Evolutionary conservation across 1,140 invertebrate genomes (phyloP).

Genomic region (Drosophila sp.): DNA sequence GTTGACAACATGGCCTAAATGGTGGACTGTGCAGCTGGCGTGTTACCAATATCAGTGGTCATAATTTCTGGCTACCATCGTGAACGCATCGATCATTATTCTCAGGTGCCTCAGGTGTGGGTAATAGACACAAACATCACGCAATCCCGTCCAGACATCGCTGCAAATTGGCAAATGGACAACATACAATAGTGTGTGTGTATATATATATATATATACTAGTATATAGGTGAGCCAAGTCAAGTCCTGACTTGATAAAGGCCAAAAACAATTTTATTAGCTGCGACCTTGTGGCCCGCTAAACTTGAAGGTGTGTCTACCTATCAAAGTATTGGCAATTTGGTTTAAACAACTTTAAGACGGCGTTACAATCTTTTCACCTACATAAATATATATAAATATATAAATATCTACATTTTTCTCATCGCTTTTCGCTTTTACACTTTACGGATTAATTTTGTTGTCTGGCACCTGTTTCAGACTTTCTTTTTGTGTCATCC

Average conservation of each 20-base stretch:
- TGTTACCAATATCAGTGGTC: slow-evolving; percentile 56
- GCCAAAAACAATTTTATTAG: slow-evolving; percentile 44
- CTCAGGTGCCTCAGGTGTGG: slow-evolving; percentile 19
- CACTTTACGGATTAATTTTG: slow-evolving; percentile 7
- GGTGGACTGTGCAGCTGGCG: slow-evolving; percentile 39
- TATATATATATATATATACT: no score
- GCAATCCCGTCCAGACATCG: slow-evolving; percentile 22
- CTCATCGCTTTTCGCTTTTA: not conserved
- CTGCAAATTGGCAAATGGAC: slow-evolving; percentile 66
- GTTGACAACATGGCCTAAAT: slow-evolving; percentile 39
- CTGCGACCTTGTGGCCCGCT: slow-evolving; percentile 20
- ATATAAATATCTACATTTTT: slow-evolving; percentile 8
- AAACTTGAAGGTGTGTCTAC: not conserved
- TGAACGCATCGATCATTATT: slow-evolving; percentile 70
- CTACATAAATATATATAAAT: no score
- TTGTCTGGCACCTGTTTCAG: slow-evolving; percentile 24
- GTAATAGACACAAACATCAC: slow-evolving; percentile 44
- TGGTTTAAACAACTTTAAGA: slow-evolving; percentile 9
- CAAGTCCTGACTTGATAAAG: slow-evolving; percentile 24
- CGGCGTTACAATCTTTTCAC: not conserved
- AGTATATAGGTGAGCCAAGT: not conserved
- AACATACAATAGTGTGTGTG: not conserved
- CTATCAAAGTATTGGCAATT: not conserved
- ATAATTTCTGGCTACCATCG: slow-evolving; percentile 66
- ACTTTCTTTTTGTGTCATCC: slow-evolving; percentile 42